Percentiles rank a stretch among this genome's conserved stretches.
Evolutionary conservation across 2,113 vertebrate species (phyloP).

Genomic region (Pelecanoides urinatrix): DNA sequence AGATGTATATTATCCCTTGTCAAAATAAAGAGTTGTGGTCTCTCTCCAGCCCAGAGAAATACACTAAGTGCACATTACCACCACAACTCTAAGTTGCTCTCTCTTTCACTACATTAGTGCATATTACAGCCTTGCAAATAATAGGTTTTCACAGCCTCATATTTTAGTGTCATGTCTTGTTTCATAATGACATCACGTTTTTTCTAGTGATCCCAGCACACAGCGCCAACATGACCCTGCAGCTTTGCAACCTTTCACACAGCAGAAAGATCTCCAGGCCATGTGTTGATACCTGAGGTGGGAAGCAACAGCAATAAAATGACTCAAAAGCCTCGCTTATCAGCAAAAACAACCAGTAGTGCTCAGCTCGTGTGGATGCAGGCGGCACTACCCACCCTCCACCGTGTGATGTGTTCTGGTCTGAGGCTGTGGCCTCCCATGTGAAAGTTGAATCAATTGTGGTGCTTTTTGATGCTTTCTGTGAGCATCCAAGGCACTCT

Average conservation of each 20-base stretch:
- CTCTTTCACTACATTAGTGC: not conserved
- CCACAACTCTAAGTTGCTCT: not conserved
- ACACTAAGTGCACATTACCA: not conserved
- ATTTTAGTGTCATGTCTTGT: not conserved
- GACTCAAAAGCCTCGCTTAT: not conserved
- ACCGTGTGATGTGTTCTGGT: not conserved
- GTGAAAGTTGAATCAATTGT: not conserved
- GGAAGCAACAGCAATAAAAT: not conserved
- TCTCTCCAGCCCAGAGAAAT: not conserved
- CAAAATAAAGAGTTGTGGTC: constrained; percentile 16
- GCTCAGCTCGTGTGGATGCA: not conserved
- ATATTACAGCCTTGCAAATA: constrained; percentile 13
- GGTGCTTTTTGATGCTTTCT: not conserved
- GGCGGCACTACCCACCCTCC: accelerated
- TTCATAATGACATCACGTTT: not conserved
- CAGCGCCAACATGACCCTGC: not conserved
- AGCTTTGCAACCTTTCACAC: not conserved
- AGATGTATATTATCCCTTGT: not conserved
- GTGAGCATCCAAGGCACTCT: not conserved
- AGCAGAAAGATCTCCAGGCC: not conserved
- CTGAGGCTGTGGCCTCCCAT: not conserved
- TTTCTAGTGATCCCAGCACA: not conserved
- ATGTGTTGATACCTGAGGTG: not conserved
- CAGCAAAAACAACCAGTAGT: not conserved
- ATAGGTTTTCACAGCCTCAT: not conserved